These are phyloP conservation scores for Uria lomvia DNA, from an alignment of 2,113 vertebrate species.

Conservation along the genomic window DNA sequence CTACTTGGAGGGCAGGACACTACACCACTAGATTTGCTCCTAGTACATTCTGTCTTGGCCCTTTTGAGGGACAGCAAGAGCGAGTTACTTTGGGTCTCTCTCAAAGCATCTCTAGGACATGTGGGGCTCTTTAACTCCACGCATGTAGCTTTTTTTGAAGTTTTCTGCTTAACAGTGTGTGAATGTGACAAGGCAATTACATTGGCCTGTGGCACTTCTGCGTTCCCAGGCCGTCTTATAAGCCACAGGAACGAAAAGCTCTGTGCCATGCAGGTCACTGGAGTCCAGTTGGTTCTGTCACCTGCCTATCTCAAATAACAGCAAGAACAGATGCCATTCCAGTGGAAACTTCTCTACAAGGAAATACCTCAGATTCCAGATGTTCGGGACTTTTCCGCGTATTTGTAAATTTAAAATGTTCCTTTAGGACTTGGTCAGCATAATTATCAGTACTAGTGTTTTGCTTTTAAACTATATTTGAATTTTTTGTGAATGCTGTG, in stretches of 20 bases:
- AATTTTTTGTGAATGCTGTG: neutral
- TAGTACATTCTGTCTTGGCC: neutral
- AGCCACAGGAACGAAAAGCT: neutral
- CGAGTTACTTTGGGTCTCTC: neutral
- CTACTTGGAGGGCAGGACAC: neutral
- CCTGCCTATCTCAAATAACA: neutral
- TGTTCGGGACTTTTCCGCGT: neutral
- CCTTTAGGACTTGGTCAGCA: neutral
- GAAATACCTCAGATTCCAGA: slow-evolving; percentile 13
- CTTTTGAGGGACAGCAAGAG: neutral
- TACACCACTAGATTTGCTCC: neutral
- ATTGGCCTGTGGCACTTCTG: neutral
- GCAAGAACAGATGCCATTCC: neutral
- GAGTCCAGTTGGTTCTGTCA: neutral
- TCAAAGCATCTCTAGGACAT: neutral
- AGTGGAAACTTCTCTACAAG: neutral
- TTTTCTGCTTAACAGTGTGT: neutral
- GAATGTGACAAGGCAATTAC: neutral
- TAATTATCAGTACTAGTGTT: neutral
- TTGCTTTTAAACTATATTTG: neutral
- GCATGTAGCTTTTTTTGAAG: neutral
- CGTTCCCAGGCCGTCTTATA: neutral
- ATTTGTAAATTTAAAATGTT: neutral
- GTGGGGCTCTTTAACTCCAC: neutral
- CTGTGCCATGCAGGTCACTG: neutral